Evolutionary conservation across 2,888 invertebrate species (phyloP).

Genomic region (Helobdella robusta): DNA sequence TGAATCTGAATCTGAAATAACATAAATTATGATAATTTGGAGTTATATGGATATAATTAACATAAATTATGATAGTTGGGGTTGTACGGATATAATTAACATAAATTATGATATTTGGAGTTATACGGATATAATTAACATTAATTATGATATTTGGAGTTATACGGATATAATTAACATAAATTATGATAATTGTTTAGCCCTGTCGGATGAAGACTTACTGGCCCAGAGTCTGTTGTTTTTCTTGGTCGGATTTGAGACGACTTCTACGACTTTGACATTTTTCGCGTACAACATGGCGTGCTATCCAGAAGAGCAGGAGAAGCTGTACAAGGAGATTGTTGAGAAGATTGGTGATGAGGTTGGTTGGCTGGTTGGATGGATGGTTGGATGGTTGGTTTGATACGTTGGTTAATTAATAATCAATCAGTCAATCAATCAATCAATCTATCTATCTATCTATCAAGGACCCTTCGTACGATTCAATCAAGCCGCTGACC

Average conservation of each 20-base stretch:
- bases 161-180: no score
- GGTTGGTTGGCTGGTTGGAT: background rate
- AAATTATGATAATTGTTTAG: conserved; percentile 18
- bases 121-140: no score
- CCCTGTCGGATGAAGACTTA: conserved; percentile 28
- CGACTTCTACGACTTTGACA: conserved; percentile 28
- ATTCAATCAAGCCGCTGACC: conserved; percentile 25
- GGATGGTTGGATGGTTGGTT: no score
- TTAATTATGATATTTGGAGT: no score
- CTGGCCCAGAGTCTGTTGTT: conserved; percentile 29
- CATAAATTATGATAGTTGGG: no score
- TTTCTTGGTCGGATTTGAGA: conserved; percentile 30
- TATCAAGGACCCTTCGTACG: conserved; percentile 19
- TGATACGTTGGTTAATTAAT: no score
- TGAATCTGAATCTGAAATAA: no score
- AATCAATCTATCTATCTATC: background rate
- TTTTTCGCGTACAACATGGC: conserved; percentile 28
- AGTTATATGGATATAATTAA: no score
- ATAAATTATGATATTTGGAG: no score
- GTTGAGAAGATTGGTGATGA: conserved; percentile 9
- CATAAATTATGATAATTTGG: no score
- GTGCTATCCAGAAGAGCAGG: conserved; percentile 26
- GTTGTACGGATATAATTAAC: no score
- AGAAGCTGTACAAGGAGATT: conserved; percentile 27
- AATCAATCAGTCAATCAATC: background rate